Evolutionary conservation across 2,797 vertebrate genomes (phyloP).

Genomic region (Craterocephalus amniculus): DNA sequence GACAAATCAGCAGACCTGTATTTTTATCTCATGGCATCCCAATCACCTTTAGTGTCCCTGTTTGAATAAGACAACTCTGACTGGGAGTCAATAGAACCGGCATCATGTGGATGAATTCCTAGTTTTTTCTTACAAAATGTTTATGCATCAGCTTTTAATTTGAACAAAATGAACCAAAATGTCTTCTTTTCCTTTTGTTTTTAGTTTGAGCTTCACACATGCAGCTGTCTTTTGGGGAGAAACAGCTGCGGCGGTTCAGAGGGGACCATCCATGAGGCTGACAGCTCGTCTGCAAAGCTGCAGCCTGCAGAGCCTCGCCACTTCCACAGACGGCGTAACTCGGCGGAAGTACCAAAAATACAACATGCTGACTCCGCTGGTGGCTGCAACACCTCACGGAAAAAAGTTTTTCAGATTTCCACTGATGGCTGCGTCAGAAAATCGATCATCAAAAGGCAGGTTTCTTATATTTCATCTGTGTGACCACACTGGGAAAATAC

Average conservation of each 20-base stretch:
- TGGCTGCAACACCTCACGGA: not conserved
- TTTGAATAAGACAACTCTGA: not conserved
- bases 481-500: too few relatives aligned
- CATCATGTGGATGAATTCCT: too few relatives aligned
- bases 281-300: not conserved
- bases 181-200: not conserved
- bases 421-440: not conserved
- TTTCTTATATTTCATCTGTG: not conserved
- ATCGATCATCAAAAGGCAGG: not conserved
- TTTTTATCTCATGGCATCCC: too few relatives aligned
- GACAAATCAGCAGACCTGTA: not conserved
- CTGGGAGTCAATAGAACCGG: too few relatives aligned
- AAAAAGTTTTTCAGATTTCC: conserved; percentile 5
- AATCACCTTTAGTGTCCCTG: not conserved
- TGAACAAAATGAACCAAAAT: not conserved
- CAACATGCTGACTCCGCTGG: conserved; percentile 12
- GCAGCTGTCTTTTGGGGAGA: not conserved
- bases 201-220: not conserved
- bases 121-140: not conserved
- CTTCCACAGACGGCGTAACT: not conserved
- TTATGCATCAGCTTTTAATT: not conserved
- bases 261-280: not conserved
- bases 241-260: conserved; percentile 18
- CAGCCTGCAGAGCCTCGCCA: not conserved
- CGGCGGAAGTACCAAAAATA: conserved; percentile 59